phyloP scores from a whole-genome alignment of 2,113 vertebrate species.

The Odocoileus hemionus region DNA sequence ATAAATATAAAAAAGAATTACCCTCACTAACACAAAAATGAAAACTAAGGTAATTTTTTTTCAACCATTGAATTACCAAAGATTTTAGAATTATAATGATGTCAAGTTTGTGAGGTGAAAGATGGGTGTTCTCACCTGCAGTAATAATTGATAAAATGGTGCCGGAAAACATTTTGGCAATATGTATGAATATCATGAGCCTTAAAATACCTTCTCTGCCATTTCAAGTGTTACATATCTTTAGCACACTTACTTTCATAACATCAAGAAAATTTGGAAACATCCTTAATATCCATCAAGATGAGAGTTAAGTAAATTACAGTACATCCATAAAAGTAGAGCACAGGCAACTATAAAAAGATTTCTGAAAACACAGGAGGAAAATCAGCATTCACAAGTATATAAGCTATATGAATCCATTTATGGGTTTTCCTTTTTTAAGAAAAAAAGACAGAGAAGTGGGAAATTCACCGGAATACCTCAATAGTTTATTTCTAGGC shows the following conservation, averaged over 20 bases:
- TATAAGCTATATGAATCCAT: not conserved
- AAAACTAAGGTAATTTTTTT: not conserved
- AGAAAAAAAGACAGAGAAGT: not conserved
- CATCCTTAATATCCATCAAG: conserved; percentile 20
- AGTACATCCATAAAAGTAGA: not conserved
- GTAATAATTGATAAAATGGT: not conserved
- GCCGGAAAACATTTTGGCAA: not conserved
- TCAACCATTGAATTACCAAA: not conserved
- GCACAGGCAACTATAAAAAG: not conserved
- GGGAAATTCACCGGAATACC: not conserved
- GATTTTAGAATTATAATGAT: not conserved
- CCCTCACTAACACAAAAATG: not conserved
- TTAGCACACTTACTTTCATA: not conserved
- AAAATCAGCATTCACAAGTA: not conserved
- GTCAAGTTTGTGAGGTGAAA: not conserved
- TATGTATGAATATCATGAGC: not conserved
- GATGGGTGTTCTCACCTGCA: not conserved
- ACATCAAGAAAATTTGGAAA: conserved; percentile 37
- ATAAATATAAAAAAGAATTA: conserved; percentile 1
- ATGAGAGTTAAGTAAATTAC: conserved; percentile 30
- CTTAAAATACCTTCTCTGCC: conserved; percentile 26
- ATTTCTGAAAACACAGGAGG: not conserved
- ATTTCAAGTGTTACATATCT: not conserved
- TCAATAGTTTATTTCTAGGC: conserved; percentile 27
- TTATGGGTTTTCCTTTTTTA: not conserved